Evolutionary conservation across 2,113 vertebrate genomes (phyloP), one percentile per base, ranked within the genome.

Genomic region (Nerophis lumbriciformis): DNA sequence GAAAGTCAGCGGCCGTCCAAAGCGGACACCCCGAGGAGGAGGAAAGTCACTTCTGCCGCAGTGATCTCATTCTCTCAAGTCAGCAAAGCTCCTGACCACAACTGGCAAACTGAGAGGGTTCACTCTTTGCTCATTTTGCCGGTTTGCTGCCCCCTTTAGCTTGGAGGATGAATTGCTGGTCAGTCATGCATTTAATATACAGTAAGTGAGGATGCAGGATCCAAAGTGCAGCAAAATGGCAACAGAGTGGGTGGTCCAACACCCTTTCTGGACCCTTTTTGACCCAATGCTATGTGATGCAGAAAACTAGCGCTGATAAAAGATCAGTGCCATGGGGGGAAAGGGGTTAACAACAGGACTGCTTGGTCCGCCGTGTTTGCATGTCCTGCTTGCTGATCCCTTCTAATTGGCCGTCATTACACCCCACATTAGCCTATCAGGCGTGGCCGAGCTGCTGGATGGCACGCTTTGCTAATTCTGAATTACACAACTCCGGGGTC

Each of bases 381-480:
- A 73, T 57, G 84, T 88, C 86, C 83, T 88, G 87, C 85, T 89
- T 80, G 72, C 82, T 90, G 89, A 90, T 87, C 88, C 85, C 75
- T 75, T 82, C 75, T 90, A 90, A 90, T 89, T 86, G 78, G 83
- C 81, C 71, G 39, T 84, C 83, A 91, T 90, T 91, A 90, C 85
- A 87, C 79, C 79, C 83, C 59, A 78, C 87, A 90, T 89, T 89
- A 88, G 76, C 81, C 80, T 85, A 86, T 83, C 81, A 73, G 85
- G 88, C 83, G 81, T 83, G 88, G 88, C 87, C 88, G 80, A 87
- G 81, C 80, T 82, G 79, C 79, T 45, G 83, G 80, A 88, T 76
- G 68, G 77, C 59, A 83, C 56, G 88, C 87, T 88, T 88, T 89
- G 78, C 87, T 88, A 83, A 77, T 71, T 88, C 80, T 90, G 84